Conservation (phyloP, 1,140 invertebrate genomes). For the Brachionus koreanus region DNA sequence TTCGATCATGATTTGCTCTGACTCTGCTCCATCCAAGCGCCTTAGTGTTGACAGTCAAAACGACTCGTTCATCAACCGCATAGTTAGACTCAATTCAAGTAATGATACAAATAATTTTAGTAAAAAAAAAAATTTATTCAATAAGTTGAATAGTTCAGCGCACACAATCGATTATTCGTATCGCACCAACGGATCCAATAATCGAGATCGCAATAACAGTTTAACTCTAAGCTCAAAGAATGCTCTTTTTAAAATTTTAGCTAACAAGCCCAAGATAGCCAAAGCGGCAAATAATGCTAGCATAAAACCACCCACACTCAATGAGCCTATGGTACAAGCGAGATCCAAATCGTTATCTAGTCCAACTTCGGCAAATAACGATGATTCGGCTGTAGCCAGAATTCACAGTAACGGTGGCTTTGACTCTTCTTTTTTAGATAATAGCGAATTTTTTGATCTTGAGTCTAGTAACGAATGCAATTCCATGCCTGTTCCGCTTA, state of each 20-base stretch:
- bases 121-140: constrained; percentile 31
- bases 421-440: not conserved
- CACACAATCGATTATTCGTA: constrained; percentile 6
- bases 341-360: not conserved
- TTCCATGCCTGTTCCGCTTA: not conserved
- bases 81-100: not conserved
- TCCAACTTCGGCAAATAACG: not conserved
- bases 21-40: not conserved
- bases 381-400: not conserved
- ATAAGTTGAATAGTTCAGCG: constrained; percentile 2
- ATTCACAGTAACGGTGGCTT: constrained; percentile 4
- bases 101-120: not conserved
- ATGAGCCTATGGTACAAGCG: not conserved
- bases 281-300: not conserved
- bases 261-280: constrained; percentile 19
- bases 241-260: not conserved
- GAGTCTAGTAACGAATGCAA: not conserved
- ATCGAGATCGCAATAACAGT: not conserved
- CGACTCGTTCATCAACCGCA: not conserved
- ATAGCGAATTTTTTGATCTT: not conserved
- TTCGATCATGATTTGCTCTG: not conserved
- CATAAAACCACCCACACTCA: not conserved
- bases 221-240: constrained; percentile 7
- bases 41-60: not conserved
- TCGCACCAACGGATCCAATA: not conserved